phyloP scores from a whole-genome alignment of 2,797 vertebrate genomes.

The Diplodus puntazzo region DNA sequence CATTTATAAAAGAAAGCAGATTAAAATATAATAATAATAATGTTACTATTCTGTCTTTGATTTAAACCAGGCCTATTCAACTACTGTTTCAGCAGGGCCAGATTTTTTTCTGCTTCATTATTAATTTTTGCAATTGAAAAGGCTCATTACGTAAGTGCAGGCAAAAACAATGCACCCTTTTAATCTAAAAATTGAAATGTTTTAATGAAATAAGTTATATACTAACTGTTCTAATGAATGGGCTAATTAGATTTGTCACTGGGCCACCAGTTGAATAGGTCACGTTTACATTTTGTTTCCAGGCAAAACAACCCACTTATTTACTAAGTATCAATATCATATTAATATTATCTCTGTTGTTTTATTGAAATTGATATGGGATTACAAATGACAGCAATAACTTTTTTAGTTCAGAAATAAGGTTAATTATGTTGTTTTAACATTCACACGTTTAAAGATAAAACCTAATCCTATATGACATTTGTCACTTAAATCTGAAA shows the following conservation, averaged over 20 bases:
- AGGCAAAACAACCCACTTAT: too few relatives aligned
- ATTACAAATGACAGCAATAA: not conserved
- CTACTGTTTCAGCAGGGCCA: too few relatives aligned
- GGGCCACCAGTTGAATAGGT: too few relatives aligned
- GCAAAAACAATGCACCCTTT: too few relatives aligned
- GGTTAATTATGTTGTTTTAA: not conserved
- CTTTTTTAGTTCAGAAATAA: not conserved
- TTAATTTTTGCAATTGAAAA: too few relatives aligned
- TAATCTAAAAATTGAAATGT: too few relatives aligned
- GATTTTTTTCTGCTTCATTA: too few relatives aligned
- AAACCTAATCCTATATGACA: not conserved
- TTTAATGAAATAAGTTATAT: too few relatives aligned
- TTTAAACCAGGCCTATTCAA: not conserved
- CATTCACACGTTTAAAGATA: not conserved
- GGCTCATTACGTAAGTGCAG: too few relatives aligned
- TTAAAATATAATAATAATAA: not conserved
- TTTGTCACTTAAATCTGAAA: not conserved
- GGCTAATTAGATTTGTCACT: too few relatives aligned
- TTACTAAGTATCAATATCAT: too few relatives aligned
- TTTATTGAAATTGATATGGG: not conserved
- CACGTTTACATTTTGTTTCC: not conserved
- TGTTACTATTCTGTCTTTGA: not conserved
- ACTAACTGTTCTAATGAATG: too few relatives aligned
- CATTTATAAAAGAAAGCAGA: not conserved
- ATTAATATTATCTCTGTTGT: not conserved